phyloP scores from a whole-genome alignment of 2,888 invertebrate species.

The Frankliniella intonsa region DNA sequence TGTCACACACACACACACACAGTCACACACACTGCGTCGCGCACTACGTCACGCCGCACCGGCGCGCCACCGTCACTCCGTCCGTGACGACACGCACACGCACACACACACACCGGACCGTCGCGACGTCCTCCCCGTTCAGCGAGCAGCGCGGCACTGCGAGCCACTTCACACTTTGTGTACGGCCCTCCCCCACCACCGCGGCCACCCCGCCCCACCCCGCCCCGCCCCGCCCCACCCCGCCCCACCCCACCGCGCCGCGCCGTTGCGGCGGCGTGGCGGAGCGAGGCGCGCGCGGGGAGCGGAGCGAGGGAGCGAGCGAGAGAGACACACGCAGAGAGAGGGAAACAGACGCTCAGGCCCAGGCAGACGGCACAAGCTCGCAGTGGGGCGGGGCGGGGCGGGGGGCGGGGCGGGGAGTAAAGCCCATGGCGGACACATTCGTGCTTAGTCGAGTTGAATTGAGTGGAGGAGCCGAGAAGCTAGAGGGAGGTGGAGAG shows the following conservation, averaged over 20 bases:
- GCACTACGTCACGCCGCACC: background rate
- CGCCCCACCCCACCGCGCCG: background rate
- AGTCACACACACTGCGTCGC: background rate
- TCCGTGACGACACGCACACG: too few species aligned
- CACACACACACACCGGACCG: background rate
- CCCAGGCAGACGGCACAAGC: slow-evolving; percentile 10
- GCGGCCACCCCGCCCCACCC: background rate
- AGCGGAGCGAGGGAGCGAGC: background rate
- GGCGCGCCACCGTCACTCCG: too few species aligned
- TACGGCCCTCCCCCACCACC: background rate
- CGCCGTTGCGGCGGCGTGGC: background rate
- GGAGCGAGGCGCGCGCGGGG: background rate
- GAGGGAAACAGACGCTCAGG: background rate
- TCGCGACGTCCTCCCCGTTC: background rate
- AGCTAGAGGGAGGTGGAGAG: background rate
- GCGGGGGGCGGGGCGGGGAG: too few species aligned
- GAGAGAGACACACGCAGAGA: background rate
- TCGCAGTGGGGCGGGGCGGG: background rate
- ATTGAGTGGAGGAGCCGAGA: slow-evolving; percentile 24
- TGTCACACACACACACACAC: background rate
- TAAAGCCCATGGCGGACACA: background rate
- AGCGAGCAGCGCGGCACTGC: slow-evolving; percentile 8
- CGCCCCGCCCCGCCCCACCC: background rate
- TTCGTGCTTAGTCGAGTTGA: slow-evolving; percentile 22
- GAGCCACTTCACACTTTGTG: slow-evolving; percentile 14